Conservation (phyloP, 2,888 invertebrate genomes). For the Pyrocoelia pectoralis region DNA sequence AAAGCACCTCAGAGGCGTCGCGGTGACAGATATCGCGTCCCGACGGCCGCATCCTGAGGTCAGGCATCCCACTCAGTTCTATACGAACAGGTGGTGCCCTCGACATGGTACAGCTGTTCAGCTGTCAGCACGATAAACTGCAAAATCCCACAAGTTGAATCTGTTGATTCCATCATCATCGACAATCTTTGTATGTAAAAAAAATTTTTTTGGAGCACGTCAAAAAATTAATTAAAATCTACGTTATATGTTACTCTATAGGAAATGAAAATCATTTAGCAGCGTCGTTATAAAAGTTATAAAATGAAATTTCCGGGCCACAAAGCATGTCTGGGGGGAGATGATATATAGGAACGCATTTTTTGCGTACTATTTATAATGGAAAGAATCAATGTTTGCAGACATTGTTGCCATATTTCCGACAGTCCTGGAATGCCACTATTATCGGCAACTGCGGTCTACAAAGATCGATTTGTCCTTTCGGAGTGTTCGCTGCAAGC, state of each 20-base stretch:
- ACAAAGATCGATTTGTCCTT: conserved; percentile 51
- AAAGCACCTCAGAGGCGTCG: conserved; percentile 45
- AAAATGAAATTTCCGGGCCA: conserved; percentile 61
- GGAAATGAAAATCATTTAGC: conserved; percentile 57
- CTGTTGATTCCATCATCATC: conserved; percentile 31
- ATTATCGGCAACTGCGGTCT: conserved; percentile 48
- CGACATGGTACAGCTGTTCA: conserved; percentile 53
- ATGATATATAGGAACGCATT: conserved; percentile 62
- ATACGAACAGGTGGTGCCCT: conserved; percentile 55
- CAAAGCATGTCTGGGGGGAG: conserved; percentile 58
- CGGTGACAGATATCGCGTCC: conserved; percentile 48
- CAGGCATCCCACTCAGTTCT: conserved; percentile 47
- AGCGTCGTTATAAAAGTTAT: conserved; percentile 60
- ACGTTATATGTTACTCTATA: conserved; percentile 49
- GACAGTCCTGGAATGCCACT: conserved; percentile 49
- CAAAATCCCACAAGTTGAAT: conserved; percentile 34
- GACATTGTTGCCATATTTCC: conserved; percentile 46
- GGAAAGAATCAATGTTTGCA: conserved; percentile 61
- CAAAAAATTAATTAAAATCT: conserved; percentile 36
- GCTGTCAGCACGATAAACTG: conserved; percentile 39
- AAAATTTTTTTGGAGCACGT: conserved; percentile 24
- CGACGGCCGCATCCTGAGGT: conserved; percentile 48
- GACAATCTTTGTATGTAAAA: conserved; percentile 3
- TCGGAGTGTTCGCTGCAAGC: conserved; percentile 46
- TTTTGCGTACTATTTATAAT: conserved; percentile 62